These are phyloP conservation scores for Pitangus sulphuratus DNA, from an alignment of 2,797 vertebrate genomes.

Conservation along the genomic window DNA sequence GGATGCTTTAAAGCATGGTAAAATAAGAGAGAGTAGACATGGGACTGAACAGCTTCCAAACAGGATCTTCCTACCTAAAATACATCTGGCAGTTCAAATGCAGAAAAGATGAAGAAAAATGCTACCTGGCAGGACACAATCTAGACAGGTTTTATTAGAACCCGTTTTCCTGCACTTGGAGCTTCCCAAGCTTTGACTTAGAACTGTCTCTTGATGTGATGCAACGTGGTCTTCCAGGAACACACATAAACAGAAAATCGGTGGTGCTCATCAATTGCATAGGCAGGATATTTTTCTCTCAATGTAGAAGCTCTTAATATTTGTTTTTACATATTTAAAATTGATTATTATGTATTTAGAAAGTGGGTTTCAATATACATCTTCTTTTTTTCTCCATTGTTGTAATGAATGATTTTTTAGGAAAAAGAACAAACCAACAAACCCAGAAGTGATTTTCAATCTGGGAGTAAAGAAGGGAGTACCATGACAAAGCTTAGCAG, in stretches of 20 bases:
- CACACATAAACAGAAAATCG: not conserved
- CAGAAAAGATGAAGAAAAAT: not conserved
- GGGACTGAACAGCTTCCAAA: not conserved
- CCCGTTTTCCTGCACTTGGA: not conserved
- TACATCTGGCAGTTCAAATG: not conserved
- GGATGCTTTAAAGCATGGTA: not conserved
- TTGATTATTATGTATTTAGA: not conserved
- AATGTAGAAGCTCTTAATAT: not conserved
- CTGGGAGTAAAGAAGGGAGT: not conserved
- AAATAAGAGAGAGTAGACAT: not conserved
- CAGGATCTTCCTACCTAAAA: constrained; percentile 7
- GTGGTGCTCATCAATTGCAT: not conserved
- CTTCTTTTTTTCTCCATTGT: not conserved
- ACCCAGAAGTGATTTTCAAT: not conserved
- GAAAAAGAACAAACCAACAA: not conserved
- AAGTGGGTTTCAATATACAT: rapidly evolving
- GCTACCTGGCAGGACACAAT: not conserved
- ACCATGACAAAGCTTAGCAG: not conserved
- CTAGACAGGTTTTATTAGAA: not conserved
- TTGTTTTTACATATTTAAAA: not conserved
- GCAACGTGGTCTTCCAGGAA: not conserved
- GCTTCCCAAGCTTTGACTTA: not conserved
- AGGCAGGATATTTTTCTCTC: not conserved
- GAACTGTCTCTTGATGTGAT: not conserved
- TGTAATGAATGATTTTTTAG: not conserved